Conservation (phyloP, 2,888 invertebrate genomes). For the Chirona hameri region DNA sequence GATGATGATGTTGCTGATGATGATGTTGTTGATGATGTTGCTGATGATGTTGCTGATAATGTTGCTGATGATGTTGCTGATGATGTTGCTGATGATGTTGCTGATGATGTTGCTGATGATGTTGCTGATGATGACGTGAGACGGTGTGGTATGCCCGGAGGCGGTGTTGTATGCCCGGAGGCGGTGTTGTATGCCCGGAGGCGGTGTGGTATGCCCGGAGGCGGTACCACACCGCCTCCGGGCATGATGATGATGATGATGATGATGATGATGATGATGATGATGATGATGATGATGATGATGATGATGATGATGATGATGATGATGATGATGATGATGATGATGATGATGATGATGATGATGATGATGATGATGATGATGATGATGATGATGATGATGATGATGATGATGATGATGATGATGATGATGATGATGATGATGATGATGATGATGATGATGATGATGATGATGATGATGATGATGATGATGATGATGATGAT, state of each 20-base stretch:
- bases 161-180: too few species aligned
- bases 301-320: constrained; percentile 22
- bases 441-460: constrained; percentile 22
- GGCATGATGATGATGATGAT: constrained; percentile 2
- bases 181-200: too few species aligned
- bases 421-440: not conserved
- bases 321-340: constrained; percentile 22
- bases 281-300: constrained; percentile 22
- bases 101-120: too few species aligned
- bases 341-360: constrained; percentile 22
- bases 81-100: too few species aligned
- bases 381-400: constrained; percentile 25
- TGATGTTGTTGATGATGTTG: too few species aligned
- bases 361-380: constrained; percentile 23
- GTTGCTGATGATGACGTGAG: too few species aligned
- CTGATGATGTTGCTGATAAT: too few species aligned
- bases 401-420: constrained; percentile 26
- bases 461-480: constrained; percentile 22
- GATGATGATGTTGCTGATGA: too few species aligned
- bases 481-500: constrained; percentile 22
- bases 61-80: too few species aligned
- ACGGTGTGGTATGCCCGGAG: too few species aligned
- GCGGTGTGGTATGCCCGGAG: too few species aligned
- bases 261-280: constrained; percentile 4
- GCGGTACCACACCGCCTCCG: not conserved